These are phyloP conservation scores for Apistogramma diplotaenia DNA, from an alignment of 2,113 vertebrate genomes.

Conservation along the genomic window DNA sequence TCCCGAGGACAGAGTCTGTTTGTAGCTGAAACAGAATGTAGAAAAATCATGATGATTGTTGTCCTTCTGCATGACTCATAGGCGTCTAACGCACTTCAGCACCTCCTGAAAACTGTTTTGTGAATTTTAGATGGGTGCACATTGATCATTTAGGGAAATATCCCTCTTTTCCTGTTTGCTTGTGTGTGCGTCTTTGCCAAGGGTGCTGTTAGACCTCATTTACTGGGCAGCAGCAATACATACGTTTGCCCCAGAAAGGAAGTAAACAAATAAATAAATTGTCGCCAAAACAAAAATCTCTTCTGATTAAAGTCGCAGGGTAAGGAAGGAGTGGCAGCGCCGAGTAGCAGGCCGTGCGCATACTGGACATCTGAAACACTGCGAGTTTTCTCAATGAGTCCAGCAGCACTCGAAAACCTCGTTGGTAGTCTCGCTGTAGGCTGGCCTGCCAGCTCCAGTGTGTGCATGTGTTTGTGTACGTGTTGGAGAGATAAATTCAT, in stretches of 20 bases:
- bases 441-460: not conserved
- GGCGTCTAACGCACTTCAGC: slow-evolving; percentile 5
- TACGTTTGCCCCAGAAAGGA: not conserved
- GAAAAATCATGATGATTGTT: not conserved
- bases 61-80: not conserved
- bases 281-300: not conserved
- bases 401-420: not conserved
- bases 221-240: not conserved
- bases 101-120: slow-evolving; percentile 3
- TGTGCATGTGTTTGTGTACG: not conserved
- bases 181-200: not conserved
- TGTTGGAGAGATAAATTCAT: not conserved
- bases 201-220: slow-evolving; percentile 1
- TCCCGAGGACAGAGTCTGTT: not conserved
- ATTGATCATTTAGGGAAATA: slow-evolving; percentile 18
- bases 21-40: not conserved
- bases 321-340: not conserved
- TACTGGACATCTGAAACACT: not conserved
- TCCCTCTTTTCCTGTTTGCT: not conserved
- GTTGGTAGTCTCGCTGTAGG: slow-evolving; percentile 11
- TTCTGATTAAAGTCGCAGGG: not conserved
- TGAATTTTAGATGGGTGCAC: slow-evolving; percentile 3
- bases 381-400: slow-evolving; percentile 11
- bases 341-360: not conserved
- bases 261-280: not conserved